Evolutionary conservation across 2,888 invertebrate species (phyloP).

Genomic region (Nematopogon swammerdamellus): DNA sequence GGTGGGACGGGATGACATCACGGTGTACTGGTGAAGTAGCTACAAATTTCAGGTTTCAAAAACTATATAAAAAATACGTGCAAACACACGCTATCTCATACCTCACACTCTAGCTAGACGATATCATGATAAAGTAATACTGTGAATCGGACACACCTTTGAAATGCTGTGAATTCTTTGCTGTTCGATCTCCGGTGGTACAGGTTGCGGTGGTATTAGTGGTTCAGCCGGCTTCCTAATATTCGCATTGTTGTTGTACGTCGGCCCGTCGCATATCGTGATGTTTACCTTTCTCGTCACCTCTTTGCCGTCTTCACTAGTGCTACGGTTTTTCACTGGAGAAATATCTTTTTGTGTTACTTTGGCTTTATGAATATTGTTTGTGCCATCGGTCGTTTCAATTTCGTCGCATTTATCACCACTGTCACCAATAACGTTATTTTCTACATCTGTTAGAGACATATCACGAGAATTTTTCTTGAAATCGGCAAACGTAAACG

Average conservation of each 20-base stretch:
- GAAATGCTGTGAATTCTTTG: slow-evolving; percentile 78
- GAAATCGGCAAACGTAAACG: slow-evolving; percentile 58
- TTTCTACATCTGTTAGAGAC: slow-evolving; percentile 9
- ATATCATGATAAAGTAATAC: no score
- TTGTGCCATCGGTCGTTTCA: no score
- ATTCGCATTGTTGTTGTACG: slow-evolving; percentile 21
- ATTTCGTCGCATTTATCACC: no score
- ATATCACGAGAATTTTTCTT: slow-evolving; percentile 30
- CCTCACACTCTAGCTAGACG: no score
- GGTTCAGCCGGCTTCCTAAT: slow-evolving; percentile 30
- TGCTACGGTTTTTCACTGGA: background rate
- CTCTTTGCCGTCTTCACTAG: background rate
- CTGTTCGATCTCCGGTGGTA: slow-evolving; percentile 80
- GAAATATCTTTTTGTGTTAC: background rate
- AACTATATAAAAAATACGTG: background rate
- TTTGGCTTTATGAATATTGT: no score
- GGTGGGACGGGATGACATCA: no score
- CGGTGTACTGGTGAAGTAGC: no score
- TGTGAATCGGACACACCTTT: slow-evolving; percentile 67
- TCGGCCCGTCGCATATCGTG: slow-evolving; percentile 33
- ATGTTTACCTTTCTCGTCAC: slow-evolving; percentile 34
- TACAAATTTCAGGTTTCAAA: no score
- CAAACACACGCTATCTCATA: no score
- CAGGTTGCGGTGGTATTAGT: slow-evolving; percentile 63
- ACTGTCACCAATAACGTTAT: no score